A percentile compares a stretch with the other conserved stretches of the same genome.
These are phyloP conservation scores for Psittacula cyanocephala DNA, from an alignment of 2,113 vertebrate species.

Conservation along the genomic window DNA sequence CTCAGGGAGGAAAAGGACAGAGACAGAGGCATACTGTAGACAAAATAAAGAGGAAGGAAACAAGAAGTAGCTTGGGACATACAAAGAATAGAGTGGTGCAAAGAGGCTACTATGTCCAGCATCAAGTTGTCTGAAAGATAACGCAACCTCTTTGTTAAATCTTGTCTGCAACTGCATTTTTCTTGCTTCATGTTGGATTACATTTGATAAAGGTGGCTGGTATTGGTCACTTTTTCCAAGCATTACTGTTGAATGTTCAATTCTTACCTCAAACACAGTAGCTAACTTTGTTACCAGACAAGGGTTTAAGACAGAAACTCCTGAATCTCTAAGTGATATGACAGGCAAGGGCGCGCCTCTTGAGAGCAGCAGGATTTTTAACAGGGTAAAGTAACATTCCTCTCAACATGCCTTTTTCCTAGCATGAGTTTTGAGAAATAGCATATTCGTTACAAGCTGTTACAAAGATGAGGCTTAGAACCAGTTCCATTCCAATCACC, in stretches of 20 bases:
- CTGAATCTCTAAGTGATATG: neutral
- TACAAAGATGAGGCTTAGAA: neutral
- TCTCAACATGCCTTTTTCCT: neutral
- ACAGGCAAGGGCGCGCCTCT: neutral
- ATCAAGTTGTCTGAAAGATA: neutral
- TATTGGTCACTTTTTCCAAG: neutral
- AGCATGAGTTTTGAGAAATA: neutral
- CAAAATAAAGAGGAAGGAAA: neutral
- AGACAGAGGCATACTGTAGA: neutral
- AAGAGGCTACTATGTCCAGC: neutral
- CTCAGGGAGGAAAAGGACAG: neutral
- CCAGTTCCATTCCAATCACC: neutral
- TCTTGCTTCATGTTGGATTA: neutral
- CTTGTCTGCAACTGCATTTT: neutral
- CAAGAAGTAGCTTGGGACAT: neutral
- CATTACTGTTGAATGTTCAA: neutral
- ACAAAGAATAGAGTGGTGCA: neutral
- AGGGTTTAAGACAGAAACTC: neutral
- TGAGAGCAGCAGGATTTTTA: neutral
- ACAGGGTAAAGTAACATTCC: neutral
- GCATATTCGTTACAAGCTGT: neutral
- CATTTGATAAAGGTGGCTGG: neutral
- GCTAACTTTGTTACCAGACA: neutral
- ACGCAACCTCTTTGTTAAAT: neutral
- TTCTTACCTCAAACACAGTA: neutral